Base-by-base conservation (phyloP, 1,140 invertebrate genomes). In the Drosophila orosa region DNA sequence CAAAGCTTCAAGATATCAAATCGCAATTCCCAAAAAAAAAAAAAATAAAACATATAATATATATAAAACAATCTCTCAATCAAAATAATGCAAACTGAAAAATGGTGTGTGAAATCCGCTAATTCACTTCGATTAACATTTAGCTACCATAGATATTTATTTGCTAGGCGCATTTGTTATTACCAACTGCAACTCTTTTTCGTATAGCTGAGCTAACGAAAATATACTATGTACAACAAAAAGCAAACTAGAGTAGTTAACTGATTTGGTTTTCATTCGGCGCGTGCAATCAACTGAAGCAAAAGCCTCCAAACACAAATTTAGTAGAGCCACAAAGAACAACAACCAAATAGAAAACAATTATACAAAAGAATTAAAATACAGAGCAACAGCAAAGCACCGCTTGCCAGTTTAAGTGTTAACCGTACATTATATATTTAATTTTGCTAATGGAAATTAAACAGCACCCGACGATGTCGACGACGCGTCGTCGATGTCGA, bases 201-300 rank as follows among this genome's bases (percentile, higher is more conserved):
- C 69, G 59, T 65, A 57, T 74, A 65, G 69, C 74, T 76, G 35
- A 67, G 56, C 65, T 40, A 48, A 48, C 27, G 4, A 57, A 40
- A 45, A 61, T 8, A 59, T 24, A 35, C 13, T 12, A 72, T 40
- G 45, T 35, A 58, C 17, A 42, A 66, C 35, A 57, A 61, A 67
- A 66, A 22, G 50, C 42, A 54, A 78, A 39, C 72, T 71, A 62
- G 62, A 72, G 52, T 76, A 89, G 80, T 71, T 50, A 48, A 78
- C 73, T 82, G 89, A 91, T 91, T 90, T 91, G 89, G 89, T 91
- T 91, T 91, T 91, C 89, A 91, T 89, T 91, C 89, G 83, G 84
- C 78, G 89, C 89, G 84, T 81, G 75, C 80, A 74, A 54, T 19
- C 39, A 78, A 80, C 76, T 58, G 66, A 72, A 78, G 57, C 72